These are phyloP conservation scores for Chymomyza fuscimana DNA, from an alignment of 2,888 invertebrate species.

Conservation along the genomic window DNA sequence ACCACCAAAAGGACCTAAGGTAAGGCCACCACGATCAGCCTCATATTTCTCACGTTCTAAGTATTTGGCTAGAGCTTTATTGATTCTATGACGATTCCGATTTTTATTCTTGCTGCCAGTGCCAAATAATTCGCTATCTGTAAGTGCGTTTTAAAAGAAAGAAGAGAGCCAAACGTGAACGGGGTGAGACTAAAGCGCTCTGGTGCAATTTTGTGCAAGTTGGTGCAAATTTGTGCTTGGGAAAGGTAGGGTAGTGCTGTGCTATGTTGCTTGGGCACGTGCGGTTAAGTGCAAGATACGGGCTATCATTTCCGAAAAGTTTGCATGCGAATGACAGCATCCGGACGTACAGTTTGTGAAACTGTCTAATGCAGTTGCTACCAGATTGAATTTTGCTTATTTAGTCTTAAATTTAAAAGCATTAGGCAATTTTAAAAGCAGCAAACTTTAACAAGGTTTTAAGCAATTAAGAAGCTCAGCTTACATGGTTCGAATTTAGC, in stretches of 20 bases:
- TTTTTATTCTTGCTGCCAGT: slow-evolving; percentile 67
- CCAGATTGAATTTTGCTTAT: slow-evolving; percentile 18
- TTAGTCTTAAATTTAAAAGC: neutral
- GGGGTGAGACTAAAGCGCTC: neutral
- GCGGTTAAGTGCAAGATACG: slow-evolving; percentile 21
- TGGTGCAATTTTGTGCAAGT: neutral
- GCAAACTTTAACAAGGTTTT: too few species aligned
- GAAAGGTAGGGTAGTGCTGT: neutral
- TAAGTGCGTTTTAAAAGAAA: slow-evolving; percentile 39
- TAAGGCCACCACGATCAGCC: slow-evolving; percentile 59
- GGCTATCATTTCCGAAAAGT: too few species aligned
- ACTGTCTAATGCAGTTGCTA: slow-evolving; percentile 28
- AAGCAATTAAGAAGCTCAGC: too few species aligned
- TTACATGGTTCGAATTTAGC: too few species aligned
- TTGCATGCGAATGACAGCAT: neutral
- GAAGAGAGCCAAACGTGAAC: slow-evolving; percentile 15
- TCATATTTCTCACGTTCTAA: slow-evolving; percentile 76
- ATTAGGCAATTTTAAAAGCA: too few species aligned
- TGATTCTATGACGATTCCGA: slow-evolving; percentile 76
- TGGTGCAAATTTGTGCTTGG: neutral
- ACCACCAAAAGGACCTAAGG: slow-evolving; percentile 62
- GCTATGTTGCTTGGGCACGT: slow-evolving; percentile 12
- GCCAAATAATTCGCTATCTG: slow-evolving; percentile 67
- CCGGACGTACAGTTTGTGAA: too few species aligned
- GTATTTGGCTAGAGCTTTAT: slow-evolving; percentile 78